A percentile compares a stretch with the other conserved stretches of the same genome.
phyloP scores from a whole-genome alignment of 1,140 invertebrate species.

The Meteorus sp. region DNA sequence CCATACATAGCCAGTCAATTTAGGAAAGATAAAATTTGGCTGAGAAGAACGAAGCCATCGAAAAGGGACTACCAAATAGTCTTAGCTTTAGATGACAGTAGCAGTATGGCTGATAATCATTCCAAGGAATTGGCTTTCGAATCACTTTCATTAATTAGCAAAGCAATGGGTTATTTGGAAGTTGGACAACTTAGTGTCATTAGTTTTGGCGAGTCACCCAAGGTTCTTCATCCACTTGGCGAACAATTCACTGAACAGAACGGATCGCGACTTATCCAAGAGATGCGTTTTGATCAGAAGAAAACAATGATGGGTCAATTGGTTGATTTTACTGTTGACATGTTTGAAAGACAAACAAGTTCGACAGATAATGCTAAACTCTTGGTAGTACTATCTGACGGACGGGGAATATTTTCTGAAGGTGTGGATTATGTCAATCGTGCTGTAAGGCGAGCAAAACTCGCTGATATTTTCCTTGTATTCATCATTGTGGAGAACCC shows the following conservation, averaged over 20 bases:
- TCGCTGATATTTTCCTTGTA: conserved; percentile 87
- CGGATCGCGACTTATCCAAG: conserved; percentile 75
- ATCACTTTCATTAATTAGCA: conserved; percentile 88
- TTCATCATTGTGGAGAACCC: conserved; percentile 97
- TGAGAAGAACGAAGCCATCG: conserved; percentile 91
- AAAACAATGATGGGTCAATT: conserved; percentile 80
- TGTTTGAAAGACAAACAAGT: conserved; percentile 64
- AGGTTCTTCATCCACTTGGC: conserved; percentile 82
- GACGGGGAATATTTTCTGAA: conserved; percentile 89
- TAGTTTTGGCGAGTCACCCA: conserved; percentile 88
- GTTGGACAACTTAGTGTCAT: conserved; percentile 89
- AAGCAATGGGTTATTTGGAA: conserved; percentile 90
- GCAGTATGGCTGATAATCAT: conserved; percentile 87
- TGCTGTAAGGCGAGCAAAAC: conserved; percentile 78
- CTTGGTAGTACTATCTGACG: conserved; percentile 92
- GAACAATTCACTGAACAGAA: conserved; percentile 83
- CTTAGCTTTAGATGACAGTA: conserved; percentile 96
- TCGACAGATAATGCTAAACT: conserved; percentile 79
- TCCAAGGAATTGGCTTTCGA: conserved; percentile 93
- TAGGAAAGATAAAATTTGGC: conserved; percentile 98
- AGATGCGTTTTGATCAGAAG: conserved; percentile 79
- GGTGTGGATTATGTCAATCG: conserved; percentile 76
- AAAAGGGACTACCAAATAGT: conserved; percentile 97
- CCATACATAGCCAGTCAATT: conserved; percentile 99
- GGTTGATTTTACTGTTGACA: conserved; percentile 74